Conservation (phyloP, 2,888 invertebrate genomes). For the Chalcis sispes region DNA sequence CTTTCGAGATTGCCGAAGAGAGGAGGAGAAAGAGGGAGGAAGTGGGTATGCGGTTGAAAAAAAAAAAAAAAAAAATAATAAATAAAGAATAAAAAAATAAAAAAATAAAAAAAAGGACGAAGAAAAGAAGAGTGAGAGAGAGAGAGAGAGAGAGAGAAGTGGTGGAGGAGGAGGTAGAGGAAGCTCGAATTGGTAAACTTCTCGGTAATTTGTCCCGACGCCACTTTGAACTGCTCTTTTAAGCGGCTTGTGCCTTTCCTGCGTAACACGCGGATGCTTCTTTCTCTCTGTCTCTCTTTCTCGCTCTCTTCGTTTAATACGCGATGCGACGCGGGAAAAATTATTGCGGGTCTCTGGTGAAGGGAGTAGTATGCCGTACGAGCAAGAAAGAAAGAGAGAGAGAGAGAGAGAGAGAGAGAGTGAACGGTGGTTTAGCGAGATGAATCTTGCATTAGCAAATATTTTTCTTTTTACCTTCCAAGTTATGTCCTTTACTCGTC, state of each 20-base stretch:
- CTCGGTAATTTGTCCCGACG: conserved; percentile 71
- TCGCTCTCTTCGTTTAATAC: background rate
- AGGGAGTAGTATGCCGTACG: too few species aligned
- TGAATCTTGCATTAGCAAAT: conserved; percentile 51
- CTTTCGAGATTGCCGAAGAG: conserved; percentile 70
- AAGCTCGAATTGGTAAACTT: conserved; percentile 72
- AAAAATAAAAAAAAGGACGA: too few species aligned
- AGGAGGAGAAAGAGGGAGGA: background rate
- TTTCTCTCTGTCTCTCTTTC: conserved; percentile 9
- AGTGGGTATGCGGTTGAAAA: conserved; percentile 53
- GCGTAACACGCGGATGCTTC: conserved; percentile 5
- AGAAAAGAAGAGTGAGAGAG: too few species aligned
- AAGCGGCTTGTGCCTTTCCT: conserved; percentile 59
- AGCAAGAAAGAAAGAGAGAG: too few species aligned
- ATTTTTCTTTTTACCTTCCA: conserved; percentile 46
- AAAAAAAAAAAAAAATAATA: conserved; percentile 56
- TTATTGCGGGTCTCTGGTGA: conserved; percentile 8
- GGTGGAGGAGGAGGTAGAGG: background rate
- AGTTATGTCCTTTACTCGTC: background rate
- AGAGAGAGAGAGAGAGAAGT: background rate
- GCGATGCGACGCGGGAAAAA: conserved; percentile 14
- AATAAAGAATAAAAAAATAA: too few species aligned
- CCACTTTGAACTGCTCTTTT: conserved; percentile 69
- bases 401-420: conserved; percentile 15
- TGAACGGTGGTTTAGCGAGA: conserved; percentile 49